Evolutionary conservation across 2,888 invertebrate species (phyloP), one percentile per base, ranked within the genome.

Genomic region (Oscheius onirici): DNA sequence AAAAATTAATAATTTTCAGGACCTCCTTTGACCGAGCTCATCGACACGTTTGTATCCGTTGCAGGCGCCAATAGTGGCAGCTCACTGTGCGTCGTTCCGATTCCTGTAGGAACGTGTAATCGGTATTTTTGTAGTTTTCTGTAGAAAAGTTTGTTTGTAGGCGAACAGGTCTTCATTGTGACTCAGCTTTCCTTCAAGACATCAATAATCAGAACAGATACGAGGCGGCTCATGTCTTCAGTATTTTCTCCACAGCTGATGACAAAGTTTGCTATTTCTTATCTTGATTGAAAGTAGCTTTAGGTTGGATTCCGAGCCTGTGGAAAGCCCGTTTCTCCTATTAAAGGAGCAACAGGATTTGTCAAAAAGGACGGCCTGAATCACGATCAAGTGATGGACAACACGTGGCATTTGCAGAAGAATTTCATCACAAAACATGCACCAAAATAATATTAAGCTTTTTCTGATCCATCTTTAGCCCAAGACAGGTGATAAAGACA

Each of bases 51-150:
- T 69, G 60, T 86, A 0, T 84, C 84, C 6, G 86, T 86, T 1
- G 86, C 86, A n/a, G 86, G 86, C 5, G 82, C 86, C n/a, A 86
- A 86, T 71, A 81, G 80, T 46, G 86, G 86, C 20, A 81, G 78
- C 49, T 76, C 83, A 0, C 68, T 86, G 5, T 86, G 86, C 60
- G 78, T 86, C 46, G 79, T 86, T 1, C 85, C 86, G 8, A 83
- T 86, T 22, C 86, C 86, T 1, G 82, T 86, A 8, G 86, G 86
- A 26, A 86, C 86, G 20, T 86, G 86, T 63, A 82, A 82, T 60
- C 60, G 77, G 82, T 80, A 34, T 34, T 34, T 34, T 2, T 0
- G 46, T 15, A 26, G n/a, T 2, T 6, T 22, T 17, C 5, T 24
- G 17, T 24, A 34, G 11, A 55, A 24, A 55, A 28, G 43, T 51